phyloP scores from a whole-genome alignment of 2,888 invertebrate genomes.

The Hirtodrosophila alboralis region DNA sequence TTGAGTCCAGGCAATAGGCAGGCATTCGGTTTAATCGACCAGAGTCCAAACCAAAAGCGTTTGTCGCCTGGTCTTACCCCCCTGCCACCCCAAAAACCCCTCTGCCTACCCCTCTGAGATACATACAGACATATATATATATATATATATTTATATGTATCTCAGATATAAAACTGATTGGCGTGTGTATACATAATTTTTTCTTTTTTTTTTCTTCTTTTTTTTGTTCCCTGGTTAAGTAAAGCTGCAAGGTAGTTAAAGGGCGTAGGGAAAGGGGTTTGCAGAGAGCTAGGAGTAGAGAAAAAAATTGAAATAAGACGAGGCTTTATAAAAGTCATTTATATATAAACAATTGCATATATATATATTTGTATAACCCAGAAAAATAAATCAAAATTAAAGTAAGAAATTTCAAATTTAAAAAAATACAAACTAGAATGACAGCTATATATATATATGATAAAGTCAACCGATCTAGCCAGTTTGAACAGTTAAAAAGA shows the following conservation, averaged over 20 bases:
- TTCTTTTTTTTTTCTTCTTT: constrained; percentile 25
- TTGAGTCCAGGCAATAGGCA: constrained; percentile 19
- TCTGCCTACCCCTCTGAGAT: constrained; percentile 8
- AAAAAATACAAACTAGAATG: too few species aligned
- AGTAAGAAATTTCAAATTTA: constrained; percentile 1
- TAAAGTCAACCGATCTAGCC: too few species aligned
- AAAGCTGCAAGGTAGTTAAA: constrained; percentile 39
- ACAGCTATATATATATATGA: too few species aligned
- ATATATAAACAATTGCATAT: constrained; percentile 1
- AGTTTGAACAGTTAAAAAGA: too few species aligned
- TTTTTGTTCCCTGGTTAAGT: constrained; percentile 33
- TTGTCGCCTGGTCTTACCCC: constrained; percentile 42
- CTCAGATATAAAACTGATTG: constrained; percentile 64
- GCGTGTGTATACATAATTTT: constrained; percentile 67
- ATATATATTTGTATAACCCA: constrained; percentile 6
- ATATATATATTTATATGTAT: constrained; percentile 19
- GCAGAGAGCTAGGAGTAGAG: constrained; percentile 8
- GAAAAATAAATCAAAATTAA: too few species aligned
- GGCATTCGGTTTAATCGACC: constrained; percentile 58
- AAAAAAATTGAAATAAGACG: constrained; percentile 18
- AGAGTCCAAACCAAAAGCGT: constrained; percentile 43
- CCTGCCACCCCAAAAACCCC: not conserved
- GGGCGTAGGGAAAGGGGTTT: not conserved
- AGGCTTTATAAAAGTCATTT: constrained; percentile 20
- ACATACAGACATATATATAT: constrained; percentile 16